A percentile compares a stretch with the other conserved stretches of the same genome.
phyloP scores from a whole-genome alignment of 2,888 invertebrate genomes.

The Pantelozetes paolii region DNA sequence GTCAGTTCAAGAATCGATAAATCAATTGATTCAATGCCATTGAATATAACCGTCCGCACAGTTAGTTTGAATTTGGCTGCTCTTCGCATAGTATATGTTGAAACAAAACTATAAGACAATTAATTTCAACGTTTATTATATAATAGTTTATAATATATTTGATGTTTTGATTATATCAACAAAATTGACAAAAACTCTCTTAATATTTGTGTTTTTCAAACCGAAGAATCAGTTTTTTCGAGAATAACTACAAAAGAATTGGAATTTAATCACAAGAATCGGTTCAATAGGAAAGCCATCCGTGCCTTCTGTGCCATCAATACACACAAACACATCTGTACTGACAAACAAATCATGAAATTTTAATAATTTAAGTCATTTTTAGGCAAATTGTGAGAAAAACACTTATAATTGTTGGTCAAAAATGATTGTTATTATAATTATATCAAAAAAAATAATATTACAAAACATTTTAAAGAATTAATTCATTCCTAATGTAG shows the following conservation, averaged over 20 bases:
- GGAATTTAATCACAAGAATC: slow-evolving; percentile 13
- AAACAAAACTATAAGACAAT: slow-evolving; percentile 4
- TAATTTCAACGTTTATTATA: slow-evolving; percentile 30
- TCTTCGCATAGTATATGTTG: slow-evolving; percentile 2
- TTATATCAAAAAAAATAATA: slow-evolving; percentile 1
- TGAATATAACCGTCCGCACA: slow-evolving; percentile 32
- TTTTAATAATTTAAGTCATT: slow-evolving; percentile 16
- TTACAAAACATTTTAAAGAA: not conserved
- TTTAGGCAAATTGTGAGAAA: not conserved
- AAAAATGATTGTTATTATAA: not conserved
- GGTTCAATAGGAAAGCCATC: slow-evolving; percentile 19
- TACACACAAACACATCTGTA: too few relatives aligned
- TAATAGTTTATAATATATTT: slow-evolving; percentile 29
- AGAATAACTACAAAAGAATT: not conserved
- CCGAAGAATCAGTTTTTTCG: not conserved
- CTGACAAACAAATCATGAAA: not conserved
- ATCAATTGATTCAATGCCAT: too few relatives aligned
- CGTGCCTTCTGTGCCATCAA: slow-evolving; percentile 16
- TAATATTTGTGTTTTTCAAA: not conserved
- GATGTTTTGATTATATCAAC: not conserved
- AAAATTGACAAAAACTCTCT: not conserved
- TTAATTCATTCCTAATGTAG: not conserved
- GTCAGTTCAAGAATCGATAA: too few relatives aligned
- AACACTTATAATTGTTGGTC: slow-evolving; percentile 19
- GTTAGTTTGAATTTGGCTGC: slow-evolving; percentile 19